Conservation (phyloP, 2,888 invertebrate species). For the Allygus modestus region DNA sequence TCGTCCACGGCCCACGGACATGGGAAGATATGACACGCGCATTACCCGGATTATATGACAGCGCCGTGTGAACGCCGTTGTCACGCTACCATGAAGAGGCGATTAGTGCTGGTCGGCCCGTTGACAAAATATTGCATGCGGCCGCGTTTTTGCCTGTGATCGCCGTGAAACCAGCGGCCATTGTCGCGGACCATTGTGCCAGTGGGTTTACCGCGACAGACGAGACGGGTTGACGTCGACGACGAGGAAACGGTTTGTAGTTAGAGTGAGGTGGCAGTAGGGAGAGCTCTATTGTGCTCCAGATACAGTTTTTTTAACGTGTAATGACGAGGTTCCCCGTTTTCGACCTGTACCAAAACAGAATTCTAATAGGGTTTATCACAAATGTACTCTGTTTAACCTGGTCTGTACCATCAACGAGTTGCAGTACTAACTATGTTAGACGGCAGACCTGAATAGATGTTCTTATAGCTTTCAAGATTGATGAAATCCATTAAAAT, state of each 20-base stretch:
- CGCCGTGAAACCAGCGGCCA: slow-evolving; percentile 49
- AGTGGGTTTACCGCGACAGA: slow-evolving; percentile 30
- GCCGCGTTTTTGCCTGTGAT: slow-evolving; percentile 36
- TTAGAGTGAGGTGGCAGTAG: too few species aligned
- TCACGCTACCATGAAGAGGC: slow-evolving; percentile 46
- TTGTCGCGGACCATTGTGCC: slow-evolving; percentile 37
- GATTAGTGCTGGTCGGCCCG: slow-evolving; percentile 50
- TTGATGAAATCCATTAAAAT: too few species aligned
- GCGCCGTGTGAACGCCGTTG: slow-evolving; percentile 39
- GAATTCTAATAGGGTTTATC: too few species aligned
- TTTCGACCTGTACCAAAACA: too few species aligned
- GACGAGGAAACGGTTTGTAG: not conserved
- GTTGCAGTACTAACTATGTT: too few species aligned
- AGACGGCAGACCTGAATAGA: too few species aligned
- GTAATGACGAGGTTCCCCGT: too few species aligned
- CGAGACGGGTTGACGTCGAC: not conserved
- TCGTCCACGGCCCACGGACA: not conserved
- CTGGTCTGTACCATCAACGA: too few species aligned
- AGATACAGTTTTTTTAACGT: too few species aligned
- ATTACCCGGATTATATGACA: slow-evolving; percentile 49
- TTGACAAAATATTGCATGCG: slow-evolving; percentile 59
- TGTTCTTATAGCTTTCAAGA: too few species aligned
- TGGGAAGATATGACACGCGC: slow-evolving; percentile 55
- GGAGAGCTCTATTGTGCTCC: too few species aligned
- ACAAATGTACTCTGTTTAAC: too few species aligned